A percentile compares a stretch with the other conserved stretches of the same genome.
These are phyloP conservation scores for Trachelipus rathkii DNA, from an alignment of 1,140 invertebrate genomes.

Conservation along the genomic window DNA sequence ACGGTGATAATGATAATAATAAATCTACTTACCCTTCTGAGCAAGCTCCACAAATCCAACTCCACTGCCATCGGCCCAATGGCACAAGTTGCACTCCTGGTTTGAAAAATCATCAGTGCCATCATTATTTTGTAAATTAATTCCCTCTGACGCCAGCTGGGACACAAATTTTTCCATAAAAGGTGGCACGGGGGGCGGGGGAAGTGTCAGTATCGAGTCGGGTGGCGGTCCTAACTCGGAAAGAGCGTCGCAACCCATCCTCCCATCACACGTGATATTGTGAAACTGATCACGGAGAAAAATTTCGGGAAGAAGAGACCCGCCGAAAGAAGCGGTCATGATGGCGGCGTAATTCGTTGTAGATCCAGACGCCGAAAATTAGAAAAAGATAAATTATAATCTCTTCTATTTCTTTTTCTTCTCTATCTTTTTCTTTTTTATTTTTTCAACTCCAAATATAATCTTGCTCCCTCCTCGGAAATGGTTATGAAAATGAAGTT, in stretches of 20 bases:
- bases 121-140: slow-evolving; percentile 24
- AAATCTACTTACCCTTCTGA: slow-evolving; percentile 47
- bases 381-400: too few species aligned
- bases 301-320: not conserved
- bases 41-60: slow-evolving; percentile 70
- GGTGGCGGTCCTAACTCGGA: slow-evolving; percentile 70
- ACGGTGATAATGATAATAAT: not conserved
- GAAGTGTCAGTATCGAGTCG: slow-evolving; percentile 69
- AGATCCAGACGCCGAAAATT: too few species aligned
- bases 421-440: too few species aligned
- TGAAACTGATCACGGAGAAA: not conserved
- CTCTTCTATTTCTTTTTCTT: too few species aligned
- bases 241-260: slow-evolving; percentile 44
- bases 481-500: too few species aligned
- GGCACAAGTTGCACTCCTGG: slow-evolving; percentile 51
- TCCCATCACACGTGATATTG: slow-evolving; percentile 30
- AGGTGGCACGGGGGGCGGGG: slow-evolving; percentile 71
- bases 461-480: too few species aligned
- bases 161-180: slow-evolving; percentile 57
- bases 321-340: too few species aligned
- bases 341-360: too few species aligned
- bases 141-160: slow-evolving; percentile 37
- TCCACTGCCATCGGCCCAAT: slow-evolving; percentile 54
- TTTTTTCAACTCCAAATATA: too few species aligned
- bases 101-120: slow-evolving; percentile 17